Base-by-base conservation (phyloP, 1,140 invertebrate genomes). In the Neelides sp. region DNA sequence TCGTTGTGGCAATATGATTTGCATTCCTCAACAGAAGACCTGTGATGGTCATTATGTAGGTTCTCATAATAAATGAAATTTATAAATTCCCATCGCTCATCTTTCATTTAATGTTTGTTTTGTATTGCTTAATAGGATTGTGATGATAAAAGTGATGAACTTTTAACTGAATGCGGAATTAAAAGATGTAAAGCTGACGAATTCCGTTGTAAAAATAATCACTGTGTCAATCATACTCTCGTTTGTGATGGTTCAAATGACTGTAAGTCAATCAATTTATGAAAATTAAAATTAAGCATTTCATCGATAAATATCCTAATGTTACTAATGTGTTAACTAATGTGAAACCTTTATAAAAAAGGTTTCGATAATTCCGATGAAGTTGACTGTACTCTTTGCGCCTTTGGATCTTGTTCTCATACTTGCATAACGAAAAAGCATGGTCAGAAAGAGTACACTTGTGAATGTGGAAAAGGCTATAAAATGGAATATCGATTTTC, bases 351-450 rank as follows among this genome's bases (percentile, higher is more conserved):
- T 59, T 35, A 30, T 20, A 75, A 77, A 61, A 64, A 64, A 44
- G 68, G 72, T 44, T 76, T 73, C 22, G 40, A 53, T 37, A 39
- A 55, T 50, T 55, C 32, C 10, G 52, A 50, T 45, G 60, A 50
- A 37, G 37, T 23, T 10, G 36, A 58, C n/a, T 52, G 51, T 41
- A 63, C 61, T 17, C 59, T 68, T 13, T 83, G 80, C 65, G 67
- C 70, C 49, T 83, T 82, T 69, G 76, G 76, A 19, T 68, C 73
- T 27, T 88, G 84, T 62, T 80, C 83, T 26, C 84, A 88, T 61
- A 70, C 78, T 8, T 88, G 84, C 63, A 67, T 78, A 23, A 74
- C 76, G 41, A 79, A 80, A 60, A 81, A 66, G 46, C 34, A 32
- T 5, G 4, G 20, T 41, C 50, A 46, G 19, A 23, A 66, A 58